These are phyloP conservation scores for Dermolepida albohirtum DNA, from an alignment of 2,888 invertebrate species.

Conservation along the genomic window DNA sequence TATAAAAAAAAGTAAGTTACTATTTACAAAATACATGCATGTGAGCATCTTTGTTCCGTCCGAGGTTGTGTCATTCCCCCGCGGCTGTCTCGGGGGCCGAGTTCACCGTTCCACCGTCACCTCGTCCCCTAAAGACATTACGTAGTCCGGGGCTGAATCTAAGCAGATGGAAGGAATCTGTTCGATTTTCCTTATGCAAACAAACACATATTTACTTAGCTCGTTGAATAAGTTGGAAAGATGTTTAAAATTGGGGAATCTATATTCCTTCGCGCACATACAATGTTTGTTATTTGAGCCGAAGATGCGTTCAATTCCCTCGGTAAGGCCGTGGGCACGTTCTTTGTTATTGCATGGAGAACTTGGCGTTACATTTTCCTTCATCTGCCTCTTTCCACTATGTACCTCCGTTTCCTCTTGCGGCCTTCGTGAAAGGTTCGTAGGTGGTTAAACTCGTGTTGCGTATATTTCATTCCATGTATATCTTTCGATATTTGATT, in stretches of 20 bases:
- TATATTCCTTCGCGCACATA: constrained; percentile 57
- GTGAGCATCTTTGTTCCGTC: not conserved
- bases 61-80: not conserved
- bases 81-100: not conserved
- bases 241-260: constrained; percentile 59
- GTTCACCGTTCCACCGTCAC: not conserved
- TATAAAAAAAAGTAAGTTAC: not conserved
- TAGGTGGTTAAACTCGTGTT: too few species aligned
- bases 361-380: constrained; percentile 3
- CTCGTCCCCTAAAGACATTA: constrained; percentile 20
- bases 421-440: too few species aligned
- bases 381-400: too few species aligned
- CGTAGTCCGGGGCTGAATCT: constrained; percentile 41
- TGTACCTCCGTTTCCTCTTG: too few species aligned
- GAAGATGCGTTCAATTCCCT: constrained; percentile 59
- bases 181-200: constrained; percentile 58
- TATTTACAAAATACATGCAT: constrained; percentile 34
- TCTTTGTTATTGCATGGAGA: constrained; percentile 55
- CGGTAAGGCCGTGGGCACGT: constrained; percentile 56
- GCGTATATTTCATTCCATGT: too few species aligned
- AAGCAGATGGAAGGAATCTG: constrained; percentile 52
- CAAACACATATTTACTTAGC: constrained; percentile 60
- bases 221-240: constrained; percentile 58
- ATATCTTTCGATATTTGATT: too few species aligned
- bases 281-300: constrained; percentile 59